These are phyloP conservation scores for Steatornis caripensis DNA, from an alignment of 2,113 vertebrate genomes.

Conservation along the genomic window DNA sequence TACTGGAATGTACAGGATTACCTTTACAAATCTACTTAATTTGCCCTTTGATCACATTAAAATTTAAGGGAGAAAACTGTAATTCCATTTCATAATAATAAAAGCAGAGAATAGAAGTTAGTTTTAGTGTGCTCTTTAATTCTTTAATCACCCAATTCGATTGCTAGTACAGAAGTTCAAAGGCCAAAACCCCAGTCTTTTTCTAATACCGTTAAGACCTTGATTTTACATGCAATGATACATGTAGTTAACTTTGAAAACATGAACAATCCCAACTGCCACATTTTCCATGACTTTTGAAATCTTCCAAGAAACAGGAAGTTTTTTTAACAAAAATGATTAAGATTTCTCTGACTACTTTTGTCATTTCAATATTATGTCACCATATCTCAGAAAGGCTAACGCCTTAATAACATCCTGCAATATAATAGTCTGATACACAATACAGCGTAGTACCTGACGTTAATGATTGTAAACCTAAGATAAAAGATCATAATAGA, in stretches of 20 bases:
- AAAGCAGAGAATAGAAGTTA: neutral
- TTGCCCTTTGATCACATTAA: slow-evolving; percentile 18
- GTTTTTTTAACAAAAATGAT: neutral
- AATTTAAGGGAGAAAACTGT: slow-evolving; percentile 9
- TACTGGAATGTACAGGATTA: slow-evolving; percentile 25
- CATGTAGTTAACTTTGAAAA: neutral
- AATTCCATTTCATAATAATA: slow-evolving; percentile 6
- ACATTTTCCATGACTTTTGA: neutral
- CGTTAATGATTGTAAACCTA: neutral
- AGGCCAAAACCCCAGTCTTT: neutral
- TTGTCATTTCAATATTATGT: neutral
- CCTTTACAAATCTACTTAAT: slow-evolving; percentile 44
- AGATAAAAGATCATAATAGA: neutral
- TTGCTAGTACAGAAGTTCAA: neutral
- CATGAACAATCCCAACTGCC: neutral
- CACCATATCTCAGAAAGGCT: neutral
- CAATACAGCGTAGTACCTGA: neutral
- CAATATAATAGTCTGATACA: neutral
- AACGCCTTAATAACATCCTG: neutral
- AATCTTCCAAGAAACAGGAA: neutral
- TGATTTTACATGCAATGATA: neutral
- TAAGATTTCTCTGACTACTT: neutral
- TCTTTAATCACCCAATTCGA: neutral
- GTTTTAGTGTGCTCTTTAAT: neutral
- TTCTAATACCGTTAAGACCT: neutral